Percentiles rank a stretch among this genome's conserved stretches.
These are phyloP conservation scores for Ophion ellenae DNA, from an alignment of 2,888 invertebrate genomes.

Conservation along the genomic window DNA sequence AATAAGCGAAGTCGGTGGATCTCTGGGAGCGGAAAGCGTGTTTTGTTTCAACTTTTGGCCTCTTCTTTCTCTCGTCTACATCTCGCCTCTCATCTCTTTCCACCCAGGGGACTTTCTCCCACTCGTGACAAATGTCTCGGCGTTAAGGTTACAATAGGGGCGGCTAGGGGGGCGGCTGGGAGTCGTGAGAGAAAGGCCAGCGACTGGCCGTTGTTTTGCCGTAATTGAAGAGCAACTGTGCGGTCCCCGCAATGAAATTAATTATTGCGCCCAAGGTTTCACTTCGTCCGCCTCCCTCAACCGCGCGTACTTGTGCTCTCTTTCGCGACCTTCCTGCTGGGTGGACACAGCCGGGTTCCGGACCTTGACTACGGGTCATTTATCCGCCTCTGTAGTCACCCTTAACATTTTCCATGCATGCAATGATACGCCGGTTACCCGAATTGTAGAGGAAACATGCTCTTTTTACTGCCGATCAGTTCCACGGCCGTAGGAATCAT, in stretches of 20 bases:
- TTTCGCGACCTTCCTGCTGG: conserved; percentile 39
- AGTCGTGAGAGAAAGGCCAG: conserved; percentile 57
- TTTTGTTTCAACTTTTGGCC: conserved; percentile 63
- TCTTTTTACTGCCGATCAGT: no score
- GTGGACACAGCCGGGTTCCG: conserved; percentile 34
- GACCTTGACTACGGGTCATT: conserved; percentile 4
- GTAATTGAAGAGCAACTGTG: conserved; percentile 75
- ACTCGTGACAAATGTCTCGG: conserved; percentile 75
- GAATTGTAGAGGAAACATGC: no score
- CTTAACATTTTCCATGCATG: conserved; percentile 4
- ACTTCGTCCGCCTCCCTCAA: conserved; percentile 48
- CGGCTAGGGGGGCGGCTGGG: conserved; percentile 50
- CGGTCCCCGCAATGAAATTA: conserved; percentile 75
- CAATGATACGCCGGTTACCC: not conserved
- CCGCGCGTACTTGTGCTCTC: conserved; percentile 4
- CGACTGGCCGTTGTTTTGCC: conserved; percentile 71
- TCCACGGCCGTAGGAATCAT: no score
- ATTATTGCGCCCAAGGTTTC: conserved; percentile 75
- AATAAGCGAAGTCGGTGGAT: conserved; percentile 42
- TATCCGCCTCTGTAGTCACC: not conserved
- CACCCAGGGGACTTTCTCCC: conserved; percentile 55
- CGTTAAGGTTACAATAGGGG: conserved; percentile 72
- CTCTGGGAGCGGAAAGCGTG: conserved; percentile 32
- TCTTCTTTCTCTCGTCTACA: conserved; percentile 50
- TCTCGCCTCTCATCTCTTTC: conserved; percentile 58